Conservation (phyloP, 2,888 invertebrate species). For the Sinelater perroti region DNA sequence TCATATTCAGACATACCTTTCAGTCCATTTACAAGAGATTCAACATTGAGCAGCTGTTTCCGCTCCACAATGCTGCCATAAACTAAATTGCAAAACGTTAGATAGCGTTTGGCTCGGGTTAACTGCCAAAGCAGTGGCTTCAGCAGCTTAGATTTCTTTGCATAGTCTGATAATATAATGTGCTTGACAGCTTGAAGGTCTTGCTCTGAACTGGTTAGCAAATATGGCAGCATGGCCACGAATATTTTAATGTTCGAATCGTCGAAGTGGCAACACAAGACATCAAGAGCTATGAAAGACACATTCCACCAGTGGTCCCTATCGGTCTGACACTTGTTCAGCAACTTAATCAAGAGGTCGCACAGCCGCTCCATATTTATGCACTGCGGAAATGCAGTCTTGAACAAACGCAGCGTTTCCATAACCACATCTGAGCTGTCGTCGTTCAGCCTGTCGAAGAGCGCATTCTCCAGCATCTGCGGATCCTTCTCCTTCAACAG, state of each 20-base stretch:
- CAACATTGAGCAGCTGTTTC: constrained; percentile 31
- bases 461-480: constrained; percentile 70
- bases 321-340: constrained; percentile 60
- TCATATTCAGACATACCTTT: constrained; percentile 40
- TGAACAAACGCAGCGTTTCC: constrained; percentile 60
- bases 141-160: constrained; percentile 52
- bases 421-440: constrained; percentile 70
- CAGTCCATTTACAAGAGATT: constrained; percentile 41
- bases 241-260: constrained; percentile 67
- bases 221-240: constrained; percentile 68
- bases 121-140: constrained; percentile 27
- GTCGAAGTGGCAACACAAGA: constrained; percentile 43
- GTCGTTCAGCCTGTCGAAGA: constrained; percentile 74
- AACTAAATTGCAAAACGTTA: constrained; percentile 43
- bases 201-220: constrained; percentile 65
- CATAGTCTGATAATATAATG: constrained; percentile 60
- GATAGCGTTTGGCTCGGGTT: constrained; percentile 14
- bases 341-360: constrained; percentile 63
- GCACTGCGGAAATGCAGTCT: constrained; percentile 20
- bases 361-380: constrained; percentile 56
- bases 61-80: constrained; percentile 41
- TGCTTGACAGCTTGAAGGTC: constrained; percentile 60
- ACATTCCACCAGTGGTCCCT: constrained; percentile 60
- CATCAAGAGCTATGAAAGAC: constrained; percentile 39
- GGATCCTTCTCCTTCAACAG: constrained; percentile 63